Base-by-base conservation (phyloP, 2,113 vertebrate genomes). In the Caracal caracal region DNA sequence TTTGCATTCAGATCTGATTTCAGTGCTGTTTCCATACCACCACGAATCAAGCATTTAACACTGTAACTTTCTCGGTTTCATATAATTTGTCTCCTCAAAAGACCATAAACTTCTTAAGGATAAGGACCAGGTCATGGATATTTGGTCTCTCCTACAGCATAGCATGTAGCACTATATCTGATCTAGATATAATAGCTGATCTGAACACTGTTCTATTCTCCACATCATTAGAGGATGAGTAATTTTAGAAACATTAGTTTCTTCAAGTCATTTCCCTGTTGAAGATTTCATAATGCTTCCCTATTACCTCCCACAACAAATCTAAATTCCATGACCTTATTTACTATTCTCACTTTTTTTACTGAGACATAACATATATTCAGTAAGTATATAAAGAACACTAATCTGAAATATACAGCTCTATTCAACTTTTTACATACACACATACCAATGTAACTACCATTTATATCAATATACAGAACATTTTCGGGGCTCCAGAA, bases 231-330 rank as follows among this genome's bases (percentile, higher is more conserved):
- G n/a, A 93, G 51, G 51, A 88, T 40, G 37, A 89, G 26, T 51
- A 53, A 82, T 73, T 78, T 92, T 78, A 96, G 59, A 89, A 95
- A 53, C 1, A 85, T 12, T 10, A 76, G 61, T 94, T 88, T 70
- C 65, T 84, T 82, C 73, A 43, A 90, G 43, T 93, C 9, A 61
- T 37, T 47, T 83, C 49, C 4, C 63, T 88, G 11, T 17, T 90
- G 11, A 92, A 86, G 15, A 75, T 66, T 56, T 40, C 76, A 37
- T 71, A 84, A 84, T 84, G n/a, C 19, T 88, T 95, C 16, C 53
- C 49, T 49, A 84, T 56, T 30, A 80, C 8, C 10, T 88, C n/a
- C 90, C 11, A 75, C 12, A 81, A 85, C 56, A 78, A 89, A 78
- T 79, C 51, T 22, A 90, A 96, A 86, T 24, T 78, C 43, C 24